These are phyloP conservation scores for Microplitis mediator DNA, from an alignment of 1,140 invertebrate species.

Conservation along the genomic window DNA sequence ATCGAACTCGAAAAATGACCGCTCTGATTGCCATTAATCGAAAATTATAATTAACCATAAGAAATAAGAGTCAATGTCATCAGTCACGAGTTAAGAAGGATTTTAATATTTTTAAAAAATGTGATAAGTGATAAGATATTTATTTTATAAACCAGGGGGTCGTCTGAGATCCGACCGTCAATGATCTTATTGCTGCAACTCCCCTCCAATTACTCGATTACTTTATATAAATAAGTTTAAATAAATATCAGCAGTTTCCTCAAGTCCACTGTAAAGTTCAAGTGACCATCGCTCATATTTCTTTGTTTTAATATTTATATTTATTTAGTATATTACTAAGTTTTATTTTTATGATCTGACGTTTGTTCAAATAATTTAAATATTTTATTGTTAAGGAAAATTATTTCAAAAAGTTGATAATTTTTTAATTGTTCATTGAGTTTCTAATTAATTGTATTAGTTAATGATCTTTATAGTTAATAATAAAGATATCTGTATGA, in stretches of 20 bases:
- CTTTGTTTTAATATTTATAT: neutral
- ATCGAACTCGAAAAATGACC: neutral
- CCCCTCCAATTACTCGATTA: neutral
- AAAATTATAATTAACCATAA: neutral
- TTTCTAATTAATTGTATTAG: neutral
- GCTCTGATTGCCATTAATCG: neutral
- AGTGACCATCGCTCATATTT: neutral
- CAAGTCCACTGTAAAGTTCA: neutral
- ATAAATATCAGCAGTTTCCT: conserved; percentile 3
- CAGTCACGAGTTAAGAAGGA: neutral
- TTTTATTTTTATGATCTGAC: no score
- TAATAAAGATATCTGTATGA: conserved; percentile 31
- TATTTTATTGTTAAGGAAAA: conserved; percentile 19
- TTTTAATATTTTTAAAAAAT: conserved; percentile 3
- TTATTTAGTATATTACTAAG: neutral
- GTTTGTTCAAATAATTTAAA: neutral
- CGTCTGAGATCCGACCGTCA: conserved; percentile 22
- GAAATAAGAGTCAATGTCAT: neutral
- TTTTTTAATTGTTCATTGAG: no score
- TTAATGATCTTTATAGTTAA: conserved; percentile 38
- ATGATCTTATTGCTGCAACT: neutral
- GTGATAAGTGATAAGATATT: neutral
- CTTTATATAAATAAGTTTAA: conserved; percentile 18
- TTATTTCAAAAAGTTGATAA: conserved; percentile 16
- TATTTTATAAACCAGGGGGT: conserved; percentile 12